These are phyloP conservation scores for Petrophora chlorosata DNA, from an alignment of 2,888 invertebrate species.

Conservation along the genomic window DNA sequence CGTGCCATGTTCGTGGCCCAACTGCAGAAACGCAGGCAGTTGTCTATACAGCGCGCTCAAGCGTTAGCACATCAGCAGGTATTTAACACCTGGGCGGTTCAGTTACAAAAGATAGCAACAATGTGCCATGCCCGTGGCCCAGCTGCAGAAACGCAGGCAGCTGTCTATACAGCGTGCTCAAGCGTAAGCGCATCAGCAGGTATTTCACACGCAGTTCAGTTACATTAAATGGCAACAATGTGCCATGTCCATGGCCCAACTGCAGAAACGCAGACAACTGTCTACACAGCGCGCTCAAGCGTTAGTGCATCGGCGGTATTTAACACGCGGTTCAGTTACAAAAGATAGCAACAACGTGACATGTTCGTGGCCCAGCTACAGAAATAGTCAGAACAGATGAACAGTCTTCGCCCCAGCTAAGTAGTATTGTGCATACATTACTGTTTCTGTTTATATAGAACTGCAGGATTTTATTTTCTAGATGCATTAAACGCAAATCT, in stretches of 20 bases:
- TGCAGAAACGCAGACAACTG: neutral
- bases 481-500: too few species aligned
- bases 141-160: neutral
- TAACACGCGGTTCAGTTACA: too few species aligned
- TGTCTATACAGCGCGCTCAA: slow-evolving; percentile 80
- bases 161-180: slow-evolving; percentile 71
- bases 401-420: too few species aligned
- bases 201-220: slow-evolving; percentile 33
- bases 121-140: neutral
- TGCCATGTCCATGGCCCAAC: neutral
- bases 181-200: slow-evolving; percentile 76
- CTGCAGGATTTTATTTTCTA: too few species aligned
- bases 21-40: slow-evolving; percentile 86
- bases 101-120: too few species aligned
- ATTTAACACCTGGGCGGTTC: slow-evolving; percentile 1
- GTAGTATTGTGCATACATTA: too few species aligned
- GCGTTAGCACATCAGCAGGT: slow-evolving; percentile 78
- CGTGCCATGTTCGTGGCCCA: slow-evolving; percentile 91
- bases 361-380: neutral
- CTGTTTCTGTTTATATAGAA: too few species aligned
- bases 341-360: neutral
- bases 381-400: too few species aligned
- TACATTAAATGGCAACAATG: too few species aligned
- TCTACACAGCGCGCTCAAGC: slow-evolving; percentile 76
- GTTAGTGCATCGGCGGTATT: slow-evolving; percentile 71